phyloP scores from a whole-genome alignment of 2,797 vertebrate species.

The Mycteria americana region DNA sequence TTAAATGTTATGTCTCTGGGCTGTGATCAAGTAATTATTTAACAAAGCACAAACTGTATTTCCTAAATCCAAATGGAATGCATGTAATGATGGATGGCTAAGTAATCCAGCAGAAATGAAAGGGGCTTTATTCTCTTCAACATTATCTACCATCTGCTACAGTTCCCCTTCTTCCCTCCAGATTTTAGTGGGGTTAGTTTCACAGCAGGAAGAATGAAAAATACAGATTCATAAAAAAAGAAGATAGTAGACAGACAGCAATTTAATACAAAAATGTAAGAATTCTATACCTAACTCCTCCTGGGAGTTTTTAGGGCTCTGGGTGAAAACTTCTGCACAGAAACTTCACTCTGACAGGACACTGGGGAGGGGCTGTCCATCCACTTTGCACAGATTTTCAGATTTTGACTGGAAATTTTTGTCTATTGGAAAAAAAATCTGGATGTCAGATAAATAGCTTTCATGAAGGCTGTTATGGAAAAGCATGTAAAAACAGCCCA shows the following conservation, averaged over 20 bases:
- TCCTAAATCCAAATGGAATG: neutral
- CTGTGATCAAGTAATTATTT: neutral
- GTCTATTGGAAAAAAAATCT: neutral
- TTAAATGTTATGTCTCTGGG: neutral
- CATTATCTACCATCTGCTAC: neutral
- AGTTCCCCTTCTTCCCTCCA: neutral
- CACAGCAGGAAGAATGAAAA: neutral
- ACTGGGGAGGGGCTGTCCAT: accelerated
- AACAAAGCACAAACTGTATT: neutral
- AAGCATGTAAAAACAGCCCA: neutral
- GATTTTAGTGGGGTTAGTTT: neutral
- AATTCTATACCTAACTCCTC: neutral
- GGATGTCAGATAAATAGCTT: neutral
- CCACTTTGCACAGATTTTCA: neutral
- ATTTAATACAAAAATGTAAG: neutral
- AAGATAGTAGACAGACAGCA: neutral
- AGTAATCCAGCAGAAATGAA: neutral
- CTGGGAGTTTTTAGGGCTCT: neutral
- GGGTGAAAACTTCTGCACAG: neutral
- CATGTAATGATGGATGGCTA: neutral
- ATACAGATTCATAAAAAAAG: neutral
- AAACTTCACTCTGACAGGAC: neutral
- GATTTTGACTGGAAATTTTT: neutral
- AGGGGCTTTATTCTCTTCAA: neutral
- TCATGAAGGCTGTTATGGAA: neutral